Evolutionary conservation across 1,140 invertebrate species (phyloP), one percentile per base, ranked within the genome.

Genomic region (Mya arenaria): DNA sequence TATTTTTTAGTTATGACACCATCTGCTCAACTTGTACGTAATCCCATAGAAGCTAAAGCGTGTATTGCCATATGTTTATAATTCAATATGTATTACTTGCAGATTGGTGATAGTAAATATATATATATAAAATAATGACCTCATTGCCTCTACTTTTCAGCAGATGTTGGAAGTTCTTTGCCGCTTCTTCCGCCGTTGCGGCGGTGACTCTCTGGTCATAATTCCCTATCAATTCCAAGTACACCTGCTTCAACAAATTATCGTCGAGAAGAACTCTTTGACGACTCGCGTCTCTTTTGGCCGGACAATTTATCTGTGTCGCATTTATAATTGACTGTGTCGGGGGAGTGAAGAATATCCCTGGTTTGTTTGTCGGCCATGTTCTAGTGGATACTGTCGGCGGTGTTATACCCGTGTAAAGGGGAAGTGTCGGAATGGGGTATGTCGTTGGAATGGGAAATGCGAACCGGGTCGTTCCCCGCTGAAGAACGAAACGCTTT

Each of bases 391-490:
- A 32, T 37, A 34, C 23, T 4, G 41, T 13, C 28, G 17, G 52
- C 5, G 28, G 17, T 1, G 0, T 41, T 19, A 23, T 8, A 23
- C 15, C 10, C 19, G 13, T 41, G 25, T 63, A n/a, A n/a, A n/a
- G n/a, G 19, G 48, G 48, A 52, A 52, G 2, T 17, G 48, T 52
- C 32, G 73, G 73, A 8, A 60, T 19, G 8, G 60, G 58, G 25
- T 41, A 75, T 17, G 73, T 75, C 30, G 73, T 75, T 30, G 73
- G 73, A 10, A 30, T 75, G 41, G 60, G 58, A 34, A 75, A 75
- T 1, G 56, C 28, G 23, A 62, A 8, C 4, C n/a, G 36, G 0
- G 30, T 58, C 13, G 71, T 58, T 17, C 62, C 37, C 4, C 34
- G 10, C 23, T 62, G 56, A 19, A 74, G 1, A 44, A 74, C 10